phyloP scores from a whole-genome alignment of 2,113 vertebrate species.

The Bos indicus region DNA sequence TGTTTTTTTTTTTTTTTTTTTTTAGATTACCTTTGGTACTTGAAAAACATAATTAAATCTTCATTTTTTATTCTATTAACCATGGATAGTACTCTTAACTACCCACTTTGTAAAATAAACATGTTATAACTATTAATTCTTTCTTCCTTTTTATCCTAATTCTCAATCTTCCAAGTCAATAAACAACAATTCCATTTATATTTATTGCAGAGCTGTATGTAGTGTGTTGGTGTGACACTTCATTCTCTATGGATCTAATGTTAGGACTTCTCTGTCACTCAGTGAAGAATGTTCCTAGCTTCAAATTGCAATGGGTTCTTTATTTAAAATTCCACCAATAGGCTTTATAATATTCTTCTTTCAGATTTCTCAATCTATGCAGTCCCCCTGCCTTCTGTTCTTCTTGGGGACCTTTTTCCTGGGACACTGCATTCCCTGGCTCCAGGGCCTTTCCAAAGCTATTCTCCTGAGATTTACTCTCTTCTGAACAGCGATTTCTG shows the following conservation, averaged over 20 bases:
- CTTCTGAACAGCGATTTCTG: background rate
- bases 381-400: background rate
- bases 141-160: background rate
- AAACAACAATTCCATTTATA: background rate
- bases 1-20: background rate
- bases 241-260: background rate
- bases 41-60: background rate
- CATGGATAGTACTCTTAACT: background rate
- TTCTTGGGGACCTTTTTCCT: background rate
- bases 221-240: background rate
- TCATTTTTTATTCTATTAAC: background rate
- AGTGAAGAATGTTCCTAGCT: background rate
- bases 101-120: background rate
- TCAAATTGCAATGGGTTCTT: background rate
- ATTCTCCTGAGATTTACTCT: background rate
- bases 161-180: background rate
- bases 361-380: background rate
- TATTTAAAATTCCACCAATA: background rate
- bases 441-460: background rate
- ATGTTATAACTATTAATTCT: background rate
- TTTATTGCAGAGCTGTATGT: background rate
- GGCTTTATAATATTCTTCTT: background rate
- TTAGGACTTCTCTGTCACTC: background rate
- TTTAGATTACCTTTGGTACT: background rate
- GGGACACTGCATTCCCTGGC: background rate